Base-by-base conservation (phyloP, 1,140 invertebrate genomes). In the Penaeus japonicus region DNA sequence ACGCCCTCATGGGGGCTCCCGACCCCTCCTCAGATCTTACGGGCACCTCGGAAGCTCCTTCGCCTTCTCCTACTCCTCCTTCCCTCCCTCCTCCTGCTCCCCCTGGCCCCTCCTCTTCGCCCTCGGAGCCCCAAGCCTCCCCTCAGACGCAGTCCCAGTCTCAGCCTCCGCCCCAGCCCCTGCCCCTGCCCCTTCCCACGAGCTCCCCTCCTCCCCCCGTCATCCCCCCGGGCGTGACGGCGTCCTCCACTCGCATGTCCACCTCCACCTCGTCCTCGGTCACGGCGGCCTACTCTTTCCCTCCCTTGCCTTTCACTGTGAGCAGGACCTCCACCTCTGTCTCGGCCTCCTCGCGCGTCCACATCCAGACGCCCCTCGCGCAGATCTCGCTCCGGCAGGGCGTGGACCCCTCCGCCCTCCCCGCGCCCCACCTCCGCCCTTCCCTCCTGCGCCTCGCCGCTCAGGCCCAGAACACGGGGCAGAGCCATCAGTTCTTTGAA, bases 1-100 rank as follows among this genome's bases (percentile, higher is more conserved):
- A 83, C n/a, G 89, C 87, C 84, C 85, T 90, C n/a, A 85, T 75
- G 88, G 90, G 90, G 79, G 90, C 39, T 90, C 89, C 90, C 83
- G 90, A n/a, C 90, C 91, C 77, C 30, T 87, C 75, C 47, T 75
- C 91, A 18, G 90, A 89, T 65, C 84, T 87, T n/a, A 32, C 84
- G 70, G 70, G 53, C 53, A 84, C 79, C 77, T 47, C 77, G 35
- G 70, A 85, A 77, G 84, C 24, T 55, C 75, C 83, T 24, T 24
- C 77, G 30, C 57, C 73, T 70, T 70, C 17, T 24, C 90, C 35
- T 75, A 73, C 77, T 89, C 84, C 24, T 22, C 17, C 84, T 70
- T 83, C 20, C 47, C 47, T 53, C 27, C 54, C 53, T 53, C 30
- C 75, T 70, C 70, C 83, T 22, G 57, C 80, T 32, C 78, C 82